These are phyloP conservation scores for Julus scanicus DNA, from an alignment of 2,888 invertebrate genomes.

Conservation along the genomic window DNA sequence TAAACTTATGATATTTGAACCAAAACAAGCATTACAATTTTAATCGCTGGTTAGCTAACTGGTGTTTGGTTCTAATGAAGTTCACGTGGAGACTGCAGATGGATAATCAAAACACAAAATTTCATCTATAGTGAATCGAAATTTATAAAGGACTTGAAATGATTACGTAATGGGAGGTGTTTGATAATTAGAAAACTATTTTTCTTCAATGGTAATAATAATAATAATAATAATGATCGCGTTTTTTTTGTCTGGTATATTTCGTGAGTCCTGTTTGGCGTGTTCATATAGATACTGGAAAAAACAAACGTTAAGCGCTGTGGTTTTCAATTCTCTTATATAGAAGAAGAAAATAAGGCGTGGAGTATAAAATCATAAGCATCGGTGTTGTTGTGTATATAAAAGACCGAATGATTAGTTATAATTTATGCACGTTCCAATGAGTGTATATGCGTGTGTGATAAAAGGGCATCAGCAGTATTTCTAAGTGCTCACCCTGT, in stretches of 20 bases:
- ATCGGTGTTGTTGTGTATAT: background rate
- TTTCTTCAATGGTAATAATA: slow-evolving; percentile 39
- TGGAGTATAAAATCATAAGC: slow-evolving; percentile 12
- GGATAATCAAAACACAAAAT: background rate
- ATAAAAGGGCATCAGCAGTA: background rate
- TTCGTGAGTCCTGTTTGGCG: slow-evolving; percentile 27
- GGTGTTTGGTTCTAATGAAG: background rate
- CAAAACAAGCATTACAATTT: background rate
- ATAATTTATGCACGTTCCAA: background rate
- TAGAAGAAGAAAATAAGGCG: background rate
- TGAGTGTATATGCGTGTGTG: slow-evolving; percentile 5
- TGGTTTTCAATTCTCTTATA: background rate
- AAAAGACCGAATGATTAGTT: background rate
- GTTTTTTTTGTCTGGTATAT: background rate
- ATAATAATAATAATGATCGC: background rate
- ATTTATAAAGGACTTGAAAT: background rate
- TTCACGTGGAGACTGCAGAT: background rate
- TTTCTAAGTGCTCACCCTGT: too few relatives aligned
- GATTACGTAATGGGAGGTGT: slow-evolving; percentile 16
- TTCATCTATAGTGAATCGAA: background rate
- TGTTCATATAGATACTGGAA: slow-evolving; percentile 20
- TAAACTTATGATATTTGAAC: background rate
- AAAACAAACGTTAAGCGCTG: background rate
- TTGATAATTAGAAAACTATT: slow-evolving; percentile 21
- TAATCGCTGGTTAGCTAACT: background rate